Base-by-base conservation (phyloP, 1,140 invertebrate species). In the Drosophila nikananu region DNA sequence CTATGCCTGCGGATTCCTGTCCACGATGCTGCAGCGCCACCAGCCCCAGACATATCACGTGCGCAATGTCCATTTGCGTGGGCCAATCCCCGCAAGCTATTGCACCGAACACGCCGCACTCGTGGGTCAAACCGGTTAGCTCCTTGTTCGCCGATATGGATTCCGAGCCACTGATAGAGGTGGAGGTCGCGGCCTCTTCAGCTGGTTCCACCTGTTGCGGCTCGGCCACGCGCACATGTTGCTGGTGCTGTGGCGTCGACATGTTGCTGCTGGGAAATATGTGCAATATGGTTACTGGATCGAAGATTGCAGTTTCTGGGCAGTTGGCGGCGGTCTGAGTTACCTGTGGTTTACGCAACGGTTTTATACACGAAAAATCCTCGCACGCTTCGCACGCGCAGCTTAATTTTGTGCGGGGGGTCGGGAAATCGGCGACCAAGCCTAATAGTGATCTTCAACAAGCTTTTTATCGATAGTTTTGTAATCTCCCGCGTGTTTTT, bases 1-100 rank as follows among this genome's bases (percentile, higher is more conserved):
- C 98, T 70, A 99, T 99, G 15, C 98, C 99, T 25, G 98, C 98
- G 89, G 98, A 99, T 93, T 99, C 98, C 94, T 99, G 98, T 9
- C 98, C 98, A 93, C 98, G 96, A 94, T 99, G 99, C 93, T 99
- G 99, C 30, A 99, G 93, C 0, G 98, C 98, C 1, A 99, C 97
- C 25, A 99, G 94, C 27, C 98, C 98, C 93, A 97, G 94, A 81
- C 96, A 97, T 74, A 98, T 96, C 60, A 97, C 96, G 86, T 97
- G 96, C 9, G 96, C 95, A 10, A 98, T 95, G 91, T 94, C 76
- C 67, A 93, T 84, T 77, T 95, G 94, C 5, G 97, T 97, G 1
- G 97, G 97, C 97, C 97, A 98, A 68, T 98, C 96, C 27, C 96
- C 97, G 2, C 96, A 95, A 35, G 97, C 96, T 61, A 99, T 97